A percentile compares a stretch with the other conserved stretches of the same genome.
Evolutionary conservation across 2,113 vertebrate species (phyloP).

Genomic region (Taurulus bubalis): DNA sequence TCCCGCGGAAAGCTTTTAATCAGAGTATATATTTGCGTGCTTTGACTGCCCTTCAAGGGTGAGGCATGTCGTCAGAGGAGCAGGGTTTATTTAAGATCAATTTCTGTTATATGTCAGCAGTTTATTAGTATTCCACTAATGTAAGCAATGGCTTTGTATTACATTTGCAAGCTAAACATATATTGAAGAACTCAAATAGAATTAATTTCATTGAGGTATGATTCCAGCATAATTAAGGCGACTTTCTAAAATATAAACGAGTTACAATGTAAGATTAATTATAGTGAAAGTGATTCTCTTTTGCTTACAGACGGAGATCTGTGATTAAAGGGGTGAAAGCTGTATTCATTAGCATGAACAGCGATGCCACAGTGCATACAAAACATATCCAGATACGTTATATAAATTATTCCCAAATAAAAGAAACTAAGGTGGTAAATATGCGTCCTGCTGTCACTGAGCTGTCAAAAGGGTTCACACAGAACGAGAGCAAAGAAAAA

Average conservation of each 20-base stretch:
- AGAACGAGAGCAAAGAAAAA: neutral
- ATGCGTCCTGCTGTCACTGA: conserved; percentile 17
- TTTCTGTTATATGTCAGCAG: neutral
- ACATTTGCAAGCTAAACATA: neutral
- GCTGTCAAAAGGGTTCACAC: conserved; percentile 25
- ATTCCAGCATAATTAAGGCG: neutral
- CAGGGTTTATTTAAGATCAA: neutral
- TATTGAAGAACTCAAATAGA: neutral
- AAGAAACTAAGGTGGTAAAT: neutral
- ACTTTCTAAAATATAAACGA: neutral
- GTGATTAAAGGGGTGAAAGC: neutral
- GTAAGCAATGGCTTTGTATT: neutral
- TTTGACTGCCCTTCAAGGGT: conserved; percentile 15
- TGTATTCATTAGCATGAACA: neutral
- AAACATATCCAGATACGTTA: neutral
- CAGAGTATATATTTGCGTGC: conserved; percentile 21
- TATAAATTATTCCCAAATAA: conserved; percentile 4
- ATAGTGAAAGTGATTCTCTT: neutral
- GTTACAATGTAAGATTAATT: neutral
- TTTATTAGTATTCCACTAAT: neutral
- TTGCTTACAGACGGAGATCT: neutral
- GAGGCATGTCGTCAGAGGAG: conserved; percentile 7
- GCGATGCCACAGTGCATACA: neutral
- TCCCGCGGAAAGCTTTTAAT: conserved; percentile 49
- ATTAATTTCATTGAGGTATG: neutral